These are phyloP conservation scores for Pandemis heparana DNA, from an alignment of 2,888 invertebrate genomes.

Conservation along the genomic window DNA sequence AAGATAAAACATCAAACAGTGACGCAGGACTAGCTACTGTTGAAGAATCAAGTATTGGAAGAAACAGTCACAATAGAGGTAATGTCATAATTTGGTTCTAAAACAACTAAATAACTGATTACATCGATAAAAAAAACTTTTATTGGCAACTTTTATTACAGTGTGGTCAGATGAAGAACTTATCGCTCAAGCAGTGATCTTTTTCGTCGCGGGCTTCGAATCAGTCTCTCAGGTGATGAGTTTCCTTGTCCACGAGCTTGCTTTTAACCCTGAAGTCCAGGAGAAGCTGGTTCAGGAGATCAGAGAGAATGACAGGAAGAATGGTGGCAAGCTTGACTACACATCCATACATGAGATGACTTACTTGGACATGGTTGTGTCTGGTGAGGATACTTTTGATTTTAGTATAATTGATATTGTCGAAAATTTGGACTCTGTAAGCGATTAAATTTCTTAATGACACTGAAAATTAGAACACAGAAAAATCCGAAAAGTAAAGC, in stretches of 20 bases:
- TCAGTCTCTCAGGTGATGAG: conserved; percentile 60
- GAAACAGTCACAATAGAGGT: conserved; percentile 61
- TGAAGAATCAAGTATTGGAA: conserved; percentile 70
- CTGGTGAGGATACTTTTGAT: conserved; percentile 56
- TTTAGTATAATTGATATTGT: not conserved
- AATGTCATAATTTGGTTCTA: not conserved
- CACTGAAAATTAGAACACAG: no score
- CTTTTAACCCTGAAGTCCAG: conserved; percentile 64
- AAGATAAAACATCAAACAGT: conserved; percentile 53
- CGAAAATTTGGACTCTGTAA: not conserved
- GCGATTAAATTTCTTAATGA: no score
- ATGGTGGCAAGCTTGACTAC: conserved; percentile 77
- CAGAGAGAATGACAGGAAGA: conserved; percentile 54
- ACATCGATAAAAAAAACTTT: no score
- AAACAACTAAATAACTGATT: no score
- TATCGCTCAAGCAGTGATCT: conserved; percentile 62
- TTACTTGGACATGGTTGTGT: conserved; percentile 81
- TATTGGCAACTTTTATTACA: not conserved
- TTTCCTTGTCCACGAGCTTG: conserved; percentile 63
- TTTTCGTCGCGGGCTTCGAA: conserved; percentile 67
- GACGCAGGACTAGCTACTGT: conserved; percentile 73
- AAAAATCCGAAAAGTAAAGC: no score
- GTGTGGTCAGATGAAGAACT: conserved; percentile 55
- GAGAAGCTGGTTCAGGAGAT: conserved; percentile 63
- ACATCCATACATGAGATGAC: conserved; percentile 58